These are phyloP conservation scores for Hiodon tergisus DNA, from an alignment of 2,113 vertebrate genomes.

Conservation along the genomic window DNA sequence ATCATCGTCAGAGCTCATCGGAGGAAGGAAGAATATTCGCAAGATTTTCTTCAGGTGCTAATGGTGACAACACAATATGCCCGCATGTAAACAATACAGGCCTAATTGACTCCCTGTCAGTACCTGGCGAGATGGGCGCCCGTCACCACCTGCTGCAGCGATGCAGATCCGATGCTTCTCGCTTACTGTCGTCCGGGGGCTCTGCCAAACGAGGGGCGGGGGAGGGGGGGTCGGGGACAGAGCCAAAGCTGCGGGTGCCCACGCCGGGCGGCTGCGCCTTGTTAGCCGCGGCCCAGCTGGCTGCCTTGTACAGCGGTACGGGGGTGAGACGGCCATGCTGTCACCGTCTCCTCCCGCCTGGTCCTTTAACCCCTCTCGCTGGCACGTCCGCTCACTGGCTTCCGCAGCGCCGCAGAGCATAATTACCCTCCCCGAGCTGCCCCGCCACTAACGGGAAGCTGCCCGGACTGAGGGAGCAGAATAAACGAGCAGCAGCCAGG, in stretches of 20 bases:
- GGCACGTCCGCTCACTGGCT: constrained; percentile 57
- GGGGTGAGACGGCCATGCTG: constrained; percentile 71
- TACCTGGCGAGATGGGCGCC: constrained; percentile 69
- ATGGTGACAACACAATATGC: constrained; percentile 77
- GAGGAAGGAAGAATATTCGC: constrained; percentile 53
- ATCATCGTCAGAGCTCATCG: no score
- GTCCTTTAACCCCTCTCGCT: constrained; percentile 70
- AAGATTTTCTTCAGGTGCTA: constrained; percentile 39
- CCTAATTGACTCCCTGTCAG: constrained; percentile 68
- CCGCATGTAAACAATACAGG: constrained; percentile 72
- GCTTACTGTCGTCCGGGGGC: constrained; percentile 78
- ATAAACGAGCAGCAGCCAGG: constrained; percentile 50
- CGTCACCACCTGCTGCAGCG: constrained; percentile 71
- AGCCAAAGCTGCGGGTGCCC: constrained; percentile 84
- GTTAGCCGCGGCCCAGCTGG: constrained; percentile 78
- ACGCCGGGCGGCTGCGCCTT: constrained; percentile 67
- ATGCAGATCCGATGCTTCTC: constrained; percentile 70
- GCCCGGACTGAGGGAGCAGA: constrained; percentile 37
- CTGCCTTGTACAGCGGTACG: constrained; percentile 67
- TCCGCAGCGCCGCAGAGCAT: constrained; percentile 51
- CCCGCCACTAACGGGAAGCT: constrained; percentile 26
- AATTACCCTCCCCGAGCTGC: constrained; percentile 53
- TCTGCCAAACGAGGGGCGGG: constrained; percentile 77
- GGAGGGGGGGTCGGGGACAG: constrained; percentile 78
- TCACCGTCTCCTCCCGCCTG: constrained; percentile 82